These are phyloP conservation scores for Paratrypauchen microcephalus DNA, from an alignment of 2,797 vertebrate genomes.

Conservation along the genomic window DNA sequence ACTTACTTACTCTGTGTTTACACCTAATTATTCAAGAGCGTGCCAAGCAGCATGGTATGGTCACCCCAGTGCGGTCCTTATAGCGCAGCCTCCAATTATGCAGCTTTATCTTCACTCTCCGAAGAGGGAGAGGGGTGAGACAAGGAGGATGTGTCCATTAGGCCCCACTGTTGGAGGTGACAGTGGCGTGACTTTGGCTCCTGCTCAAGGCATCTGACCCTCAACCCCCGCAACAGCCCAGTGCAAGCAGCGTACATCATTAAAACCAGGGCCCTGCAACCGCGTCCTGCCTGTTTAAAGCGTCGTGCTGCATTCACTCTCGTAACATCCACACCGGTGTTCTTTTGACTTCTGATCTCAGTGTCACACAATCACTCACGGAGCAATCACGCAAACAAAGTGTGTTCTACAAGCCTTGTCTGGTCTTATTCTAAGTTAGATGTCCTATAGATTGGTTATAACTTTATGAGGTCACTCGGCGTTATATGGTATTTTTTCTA, in stretches of 20 bases:
- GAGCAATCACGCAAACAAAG: slow-evolving; percentile 1
- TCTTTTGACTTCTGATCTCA: neutral
- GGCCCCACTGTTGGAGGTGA: slow-evolving; percentile 58
- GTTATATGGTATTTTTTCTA: too few relatives aligned
- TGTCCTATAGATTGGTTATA: neutral
- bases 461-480: neutral
- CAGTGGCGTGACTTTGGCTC: slow-evolving; percentile 50
- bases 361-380: neutral
- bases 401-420: neutral
- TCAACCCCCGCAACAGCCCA: slow-evolving; percentile 47
- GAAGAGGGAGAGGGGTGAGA: slow-evolving; percentile 39
- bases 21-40: too few relatives aligned
- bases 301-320: slow-evolving; percentile 7
- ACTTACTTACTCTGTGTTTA: too few relatives aligned
- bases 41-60: too few relatives aligned
- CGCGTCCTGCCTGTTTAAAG: slow-evolving; percentile 28
- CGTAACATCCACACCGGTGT: neutral
- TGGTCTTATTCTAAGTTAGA: neutral
- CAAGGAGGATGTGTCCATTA: slow-evolving; percentile 57
- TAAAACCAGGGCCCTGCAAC: slow-evolving; percentile 32
- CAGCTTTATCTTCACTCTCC: too few relatives aligned
- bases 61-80: too few relatives aligned
- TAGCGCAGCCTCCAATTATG: too few relatives aligned
- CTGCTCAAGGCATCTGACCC: slow-evolving; percentile 45
- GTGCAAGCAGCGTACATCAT: slow-evolving; percentile 47